Base-by-base conservation (phyloP, 2,888 invertebrate species). In the Hemaris fuciformis region DNA sequence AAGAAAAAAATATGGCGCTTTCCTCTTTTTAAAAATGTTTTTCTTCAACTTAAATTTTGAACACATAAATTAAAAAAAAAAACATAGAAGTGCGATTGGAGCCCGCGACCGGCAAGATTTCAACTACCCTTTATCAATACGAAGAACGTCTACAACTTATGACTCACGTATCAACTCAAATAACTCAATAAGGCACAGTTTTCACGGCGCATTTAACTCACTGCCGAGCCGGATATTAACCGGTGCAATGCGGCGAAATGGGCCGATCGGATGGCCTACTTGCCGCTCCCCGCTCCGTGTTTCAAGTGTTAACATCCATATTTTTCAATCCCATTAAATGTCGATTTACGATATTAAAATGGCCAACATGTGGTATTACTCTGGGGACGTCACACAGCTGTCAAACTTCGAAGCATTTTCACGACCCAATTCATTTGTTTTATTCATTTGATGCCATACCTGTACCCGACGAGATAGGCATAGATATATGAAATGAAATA, bases 261-360 rank as follows among this genome's bases (percentile, higher is more conserved):
- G n/a, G n/a, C 15, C 48, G 48, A 48, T 48, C 48, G 25, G 48
- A 48, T 48, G 48, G 25, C 48, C 48, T 48, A 48, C 48, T 48
- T 48, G 27, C 48, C 7, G 25, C n/a, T 7, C n/a, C n/a, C 48
- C 25, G 25, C 25, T 25, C 8, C 3, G 25, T 48, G 25, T 27
- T 25, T 27, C 48, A 27, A 27, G 48, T 46, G 46, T 23, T 46
- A 22, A 46, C 22, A 22, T 46, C 46, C 10, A 46, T 23, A 22
- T 13, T 22, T 10, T 13, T 46, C 22, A 22, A 46, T 46, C 22
- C 20, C 22, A 45, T 45, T 45, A 45, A 18, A 20, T 45, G 3
- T 10, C 3, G 10, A 22, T 38, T 38, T 38, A 4, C 10, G n/a
- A n/a, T 38, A 38, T 38, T 38, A 38, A 38, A 38, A 27, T 8